Evolutionary conservation across 2,888 invertebrate genomes (phyloP), one percentile per base, ranked within the genome.

Genomic region (Achlya flavicornis): DNA sequence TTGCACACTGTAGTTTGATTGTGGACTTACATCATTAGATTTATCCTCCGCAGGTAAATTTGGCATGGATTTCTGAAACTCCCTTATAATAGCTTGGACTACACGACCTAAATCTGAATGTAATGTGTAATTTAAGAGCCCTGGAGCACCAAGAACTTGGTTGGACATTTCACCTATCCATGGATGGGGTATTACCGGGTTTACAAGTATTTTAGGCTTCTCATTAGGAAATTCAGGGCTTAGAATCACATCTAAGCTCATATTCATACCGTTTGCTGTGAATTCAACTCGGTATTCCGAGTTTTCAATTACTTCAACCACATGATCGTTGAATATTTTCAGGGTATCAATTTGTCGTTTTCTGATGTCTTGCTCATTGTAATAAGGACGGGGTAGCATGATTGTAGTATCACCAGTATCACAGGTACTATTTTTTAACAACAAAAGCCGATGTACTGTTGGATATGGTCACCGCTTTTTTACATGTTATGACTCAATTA

Each of bases 241-340:
- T 64, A 97, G 80, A 26, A 95, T 89, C 32, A 97, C 95, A 81
- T 95, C 95, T 69, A 97, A 89, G 65, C 95, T 94, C 89, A 97
- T 95, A 78, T 94, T 95, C 75, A 94, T 95, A 19, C 94, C 95
- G 33, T 95, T 96, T 57, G 96, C 95, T 53, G 91, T 87, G 77
- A 97, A 97, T 75, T 95, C 95, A 1, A 97, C 94, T 74, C 95
- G 94, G 80, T 97, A 97, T 80, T 97, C 97, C 0, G 94, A 93
- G 79, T 96, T 95, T 83, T 96, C 96, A 59, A 92, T 92, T 1
- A 97, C 88, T 92, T 97, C 97, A 33, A 94, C 89, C 32, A 97
- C 97, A 92, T 97, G 96, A 76, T 96, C 97, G 85, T 97, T 97
- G 83, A 97, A 97, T 75, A 97, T 95, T 92, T 97, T 97, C 72